Evolutionary conservation across 1,140 invertebrate species (phyloP).

Genomic region (Drosophila truncata): DNA sequence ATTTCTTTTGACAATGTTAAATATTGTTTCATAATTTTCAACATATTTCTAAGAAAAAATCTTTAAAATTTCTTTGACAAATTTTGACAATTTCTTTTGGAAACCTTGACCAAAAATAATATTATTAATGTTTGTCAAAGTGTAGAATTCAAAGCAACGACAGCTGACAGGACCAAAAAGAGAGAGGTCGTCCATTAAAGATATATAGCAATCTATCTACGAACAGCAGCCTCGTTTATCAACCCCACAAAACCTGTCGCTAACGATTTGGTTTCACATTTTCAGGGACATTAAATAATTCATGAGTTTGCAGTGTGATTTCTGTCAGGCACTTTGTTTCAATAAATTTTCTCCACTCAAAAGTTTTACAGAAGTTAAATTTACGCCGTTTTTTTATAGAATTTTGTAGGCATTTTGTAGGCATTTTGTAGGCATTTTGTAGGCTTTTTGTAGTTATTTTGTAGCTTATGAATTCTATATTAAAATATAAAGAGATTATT

Average conservation of each 20-base stretch:
- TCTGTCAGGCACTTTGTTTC: conserved; percentile 11
- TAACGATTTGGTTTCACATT: conserved; percentile 24
- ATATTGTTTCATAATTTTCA: no score
- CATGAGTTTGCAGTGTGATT: conserved; percentile 16
- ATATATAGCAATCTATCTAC: conserved; percentile 26
- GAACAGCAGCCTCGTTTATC: conserved; percentile 7
- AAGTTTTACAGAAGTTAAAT: background rate
- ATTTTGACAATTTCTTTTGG: background rate
- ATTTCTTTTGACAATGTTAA: no score
- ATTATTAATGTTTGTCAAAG: background rate
- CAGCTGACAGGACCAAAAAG: conserved; percentile 21
- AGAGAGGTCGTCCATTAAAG: conserved; percentile 30
- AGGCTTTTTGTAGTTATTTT: no score
- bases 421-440: background rate
- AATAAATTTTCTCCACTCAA: background rate
- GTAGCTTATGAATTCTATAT: background rate
- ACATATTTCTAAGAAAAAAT: no score
- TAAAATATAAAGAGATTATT: background rate
- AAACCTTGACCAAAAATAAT: background rate
- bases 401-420: no score
- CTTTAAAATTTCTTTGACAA: background rate
- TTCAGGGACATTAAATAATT: conserved; percentile 24
- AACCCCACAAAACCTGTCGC: conserved; percentile 38
- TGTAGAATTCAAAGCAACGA: conserved; percentile 16
- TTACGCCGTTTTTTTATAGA: background rate